Conservation (phyloP, 23 tunicate species). For the Ascidia mentula region DNA sequence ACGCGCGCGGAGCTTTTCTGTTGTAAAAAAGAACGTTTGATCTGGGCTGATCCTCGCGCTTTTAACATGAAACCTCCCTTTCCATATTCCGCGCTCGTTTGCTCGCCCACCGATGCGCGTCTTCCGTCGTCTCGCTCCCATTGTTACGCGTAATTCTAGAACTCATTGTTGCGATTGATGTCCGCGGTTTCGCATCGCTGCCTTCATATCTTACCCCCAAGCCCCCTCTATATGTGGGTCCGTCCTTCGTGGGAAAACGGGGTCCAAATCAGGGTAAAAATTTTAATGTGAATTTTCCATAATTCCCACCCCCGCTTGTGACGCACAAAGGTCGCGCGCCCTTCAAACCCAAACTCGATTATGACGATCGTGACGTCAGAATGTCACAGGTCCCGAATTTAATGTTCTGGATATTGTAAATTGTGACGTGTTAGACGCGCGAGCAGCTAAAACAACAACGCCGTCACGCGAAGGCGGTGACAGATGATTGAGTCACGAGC, state of each 20-base stretch:
- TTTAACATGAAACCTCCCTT: background rate
- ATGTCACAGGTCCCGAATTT: background rate
- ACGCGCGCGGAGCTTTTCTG: background rate
- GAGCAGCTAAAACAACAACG: background rate
- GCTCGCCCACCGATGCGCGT: background rate
- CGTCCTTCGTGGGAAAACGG: background rate
- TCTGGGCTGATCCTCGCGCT: background rate
- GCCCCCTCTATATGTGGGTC: background rate
- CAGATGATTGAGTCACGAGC: background rate
- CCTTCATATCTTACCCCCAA: background rate
- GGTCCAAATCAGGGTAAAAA: background rate
- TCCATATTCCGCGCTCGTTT: background rate
- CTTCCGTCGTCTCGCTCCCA: background rate
- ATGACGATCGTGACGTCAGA: conserved; percentile 4
- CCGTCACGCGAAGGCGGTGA: background rate
- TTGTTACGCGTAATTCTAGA: conserved; percentile 3
- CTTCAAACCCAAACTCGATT: conserved; percentile 1
- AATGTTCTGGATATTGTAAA: background rate
- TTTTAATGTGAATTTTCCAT: background rate
- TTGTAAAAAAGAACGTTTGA: background rate
- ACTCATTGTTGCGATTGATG: conserved; percentile 12
- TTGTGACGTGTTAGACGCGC: background rate
- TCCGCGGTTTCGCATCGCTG: background rate
- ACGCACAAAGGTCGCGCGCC: conserved; percentile 1
- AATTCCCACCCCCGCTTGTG: background rate